Conservation (phyloP, 2,888 invertebrate species). For the Drosophila merina region DNA sequence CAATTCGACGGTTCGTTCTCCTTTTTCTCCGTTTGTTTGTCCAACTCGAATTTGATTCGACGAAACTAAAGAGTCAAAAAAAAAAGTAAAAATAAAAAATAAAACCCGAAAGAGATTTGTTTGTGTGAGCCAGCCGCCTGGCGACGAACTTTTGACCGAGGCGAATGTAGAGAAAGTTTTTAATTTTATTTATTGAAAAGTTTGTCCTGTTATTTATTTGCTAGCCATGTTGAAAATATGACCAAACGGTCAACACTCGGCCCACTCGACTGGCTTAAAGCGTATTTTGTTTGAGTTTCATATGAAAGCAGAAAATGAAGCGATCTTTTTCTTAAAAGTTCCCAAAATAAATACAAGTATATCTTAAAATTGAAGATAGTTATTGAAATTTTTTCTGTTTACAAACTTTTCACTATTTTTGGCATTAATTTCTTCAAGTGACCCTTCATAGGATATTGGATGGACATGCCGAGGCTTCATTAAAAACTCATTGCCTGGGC, state of each 20-base stretch:
- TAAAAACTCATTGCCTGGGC: constrained; percentile 73
- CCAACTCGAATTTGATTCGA: constrained; percentile 63
- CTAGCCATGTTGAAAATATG: constrained; percentile 73
- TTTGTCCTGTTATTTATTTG: constrained; percentile 75
- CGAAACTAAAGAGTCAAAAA: constrained; percentile 21
- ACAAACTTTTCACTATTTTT: background rate
- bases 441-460: constrained; percentile 13
- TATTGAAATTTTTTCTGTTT: background rate
- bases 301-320: constrained; percentile 27
- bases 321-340: constrained; percentile 11
- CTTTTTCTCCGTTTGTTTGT: constrained; percentile 58
- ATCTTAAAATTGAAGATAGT: background rate
- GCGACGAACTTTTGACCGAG: constrained; percentile 73
- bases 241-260: constrained; percentile 44
- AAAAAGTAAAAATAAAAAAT: constrained; percentile 16
- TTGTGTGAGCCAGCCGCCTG: constrained; percentile 50
- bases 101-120: constrained; percentile 38
- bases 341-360: background rate
- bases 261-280: constrained; percentile 50
- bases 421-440: constrained; percentile 24
- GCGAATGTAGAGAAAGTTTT: constrained; percentile 64
- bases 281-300: constrained; percentile 37
- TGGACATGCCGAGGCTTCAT: constrained; percentile 58
- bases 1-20: constrained; percentile 37
- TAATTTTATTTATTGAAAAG: constrained; percentile 80